Conservation (phyloP, 2,888 invertebrate genomes). For the Heliconius cydno region DNA sequence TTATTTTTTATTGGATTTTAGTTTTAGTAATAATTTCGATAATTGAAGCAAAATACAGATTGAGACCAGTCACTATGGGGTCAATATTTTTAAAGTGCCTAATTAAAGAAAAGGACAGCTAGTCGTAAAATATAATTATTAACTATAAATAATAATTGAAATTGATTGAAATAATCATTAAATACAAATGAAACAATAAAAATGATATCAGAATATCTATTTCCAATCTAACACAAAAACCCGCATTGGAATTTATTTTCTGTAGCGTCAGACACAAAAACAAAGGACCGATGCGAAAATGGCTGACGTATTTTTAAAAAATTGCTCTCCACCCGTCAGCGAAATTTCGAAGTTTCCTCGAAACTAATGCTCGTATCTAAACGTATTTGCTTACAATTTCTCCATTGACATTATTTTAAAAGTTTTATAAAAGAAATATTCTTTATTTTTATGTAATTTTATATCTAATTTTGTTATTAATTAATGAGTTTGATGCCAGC, state of each 20-base stretch:
- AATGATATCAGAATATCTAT: neutral
- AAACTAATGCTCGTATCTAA: neutral
- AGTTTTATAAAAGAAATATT: neutral
- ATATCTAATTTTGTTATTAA: no score
- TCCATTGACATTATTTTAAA: neutral
- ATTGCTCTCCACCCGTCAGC: conserved; percentile 2
- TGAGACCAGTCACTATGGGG: no score
- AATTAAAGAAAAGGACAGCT: no score
- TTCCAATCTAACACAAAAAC: neutral
- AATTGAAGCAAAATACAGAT: no score
- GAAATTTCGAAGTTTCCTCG: neutral
- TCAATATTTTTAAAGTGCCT: no score
- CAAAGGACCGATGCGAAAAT: neutral
- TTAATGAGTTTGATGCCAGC: no score
- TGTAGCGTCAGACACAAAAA: conserved; percentile 5
- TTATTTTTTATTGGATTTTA: no score
- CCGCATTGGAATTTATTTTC: neutral
- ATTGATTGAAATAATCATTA: no score
- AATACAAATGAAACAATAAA: no score
- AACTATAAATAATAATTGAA: no score
- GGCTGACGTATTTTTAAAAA: conserved; percentile 6
- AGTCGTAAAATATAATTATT: no score
- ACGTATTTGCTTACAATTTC: conserved; percentile 12
- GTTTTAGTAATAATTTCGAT: no score
- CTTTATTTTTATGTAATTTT: neutral